These are phyloP conservation scores for Sthenelais limicola DNA, from an alignment of 2,888 invertebrate genomes.

Conservation along the genomic window DNA sequence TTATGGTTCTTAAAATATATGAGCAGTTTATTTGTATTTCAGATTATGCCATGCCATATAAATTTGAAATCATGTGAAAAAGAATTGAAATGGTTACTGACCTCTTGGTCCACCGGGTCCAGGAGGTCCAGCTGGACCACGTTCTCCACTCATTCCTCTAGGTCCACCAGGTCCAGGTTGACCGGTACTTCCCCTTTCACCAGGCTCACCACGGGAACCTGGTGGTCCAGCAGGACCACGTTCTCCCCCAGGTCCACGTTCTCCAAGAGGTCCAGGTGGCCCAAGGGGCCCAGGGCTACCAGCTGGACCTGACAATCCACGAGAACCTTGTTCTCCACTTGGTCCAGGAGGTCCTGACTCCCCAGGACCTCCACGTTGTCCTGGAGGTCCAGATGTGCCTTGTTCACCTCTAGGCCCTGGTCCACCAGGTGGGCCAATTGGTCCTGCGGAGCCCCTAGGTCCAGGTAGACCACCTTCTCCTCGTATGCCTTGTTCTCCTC, in stretches of 20 bases:
- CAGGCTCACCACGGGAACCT: constrained; percentile 46
- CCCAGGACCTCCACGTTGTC: constrained; percentile 42
- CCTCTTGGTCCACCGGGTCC: constrained; percentile 47
- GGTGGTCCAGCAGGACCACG: constrained; percentile 46
- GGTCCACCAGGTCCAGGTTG: constrained; percentile 37
- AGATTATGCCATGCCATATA: background rate
- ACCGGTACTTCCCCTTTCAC: constrained; percentile 32
- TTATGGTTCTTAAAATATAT: too few species aligned
- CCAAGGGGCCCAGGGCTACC: constrained; percentile 45
- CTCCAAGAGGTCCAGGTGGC: constrained; percentile 42
- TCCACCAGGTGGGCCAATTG: constrained; percentile 10
- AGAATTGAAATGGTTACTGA: background rate
- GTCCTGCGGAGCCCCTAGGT: constrained; percentile 8
- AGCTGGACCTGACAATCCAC: constrained; percentile 44
- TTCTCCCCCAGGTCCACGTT: constrained; percentile 42
- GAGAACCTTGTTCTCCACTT: constrained; percentile 42
- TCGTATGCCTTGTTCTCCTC: constrained; percentile 48
- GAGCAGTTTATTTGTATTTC: background rate
- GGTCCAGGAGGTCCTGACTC: constrained; percentile 40
- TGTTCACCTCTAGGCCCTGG: constrained; percentile 32
- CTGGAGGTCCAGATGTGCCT: constrained; percentile 37
- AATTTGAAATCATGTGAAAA: background rate
- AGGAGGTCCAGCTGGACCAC: constrained; percentile 45
- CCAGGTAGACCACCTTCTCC: constrained; percentile 48
- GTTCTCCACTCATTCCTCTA: constrained; percentile 41